Conservation (phyloP, 2,113 vertebrate genomes). For the Pseudopipra pipra region DNA sequence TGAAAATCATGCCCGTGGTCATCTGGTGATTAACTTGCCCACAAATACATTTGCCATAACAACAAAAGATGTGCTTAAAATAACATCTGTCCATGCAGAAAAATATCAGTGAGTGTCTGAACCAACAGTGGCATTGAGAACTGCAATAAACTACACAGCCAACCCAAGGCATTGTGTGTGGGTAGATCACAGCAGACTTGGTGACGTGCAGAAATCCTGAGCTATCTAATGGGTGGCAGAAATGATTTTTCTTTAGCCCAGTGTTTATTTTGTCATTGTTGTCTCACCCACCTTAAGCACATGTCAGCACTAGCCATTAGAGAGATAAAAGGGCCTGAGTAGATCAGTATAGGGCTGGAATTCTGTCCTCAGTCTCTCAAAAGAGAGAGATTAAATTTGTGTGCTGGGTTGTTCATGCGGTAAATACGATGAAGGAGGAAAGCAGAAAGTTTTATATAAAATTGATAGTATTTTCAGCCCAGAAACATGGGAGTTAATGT, state of each 20-base stretch:
- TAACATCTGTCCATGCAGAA: neutral
- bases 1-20: neutral
- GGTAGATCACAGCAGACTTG: neutral
- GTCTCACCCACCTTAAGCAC: constrained; percentile 35
- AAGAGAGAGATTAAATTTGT: constrained; percentile 28
- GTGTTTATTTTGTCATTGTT: constrained; percentile 58
- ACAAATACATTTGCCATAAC: neutral
- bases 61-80: neutral
- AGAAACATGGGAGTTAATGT: neutral
- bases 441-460: constrained; percentile 23
- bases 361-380: neutral
- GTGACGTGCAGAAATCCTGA: constrained; percentile 12
- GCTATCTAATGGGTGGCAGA: neutral
- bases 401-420: neutral
- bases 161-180: neutral
- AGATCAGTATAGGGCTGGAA: neutral
- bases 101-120: neutral
- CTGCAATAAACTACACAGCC: neutral
- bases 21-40: neutral
- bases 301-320: constrained; percentile 41
- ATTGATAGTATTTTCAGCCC: constrained; percentile 12
- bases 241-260: constrained; percentile 33
- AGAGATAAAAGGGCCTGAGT: constrained; percentile 32
- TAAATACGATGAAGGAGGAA: constrained; percentile 1
- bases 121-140: neutral